A percentile compares a stretch with the other conserved stretches of the same genome.
These are phyloP conservation scores for Hiodon alosoides DNA, from an alignment of 2,113 vertebrate species.

Conservation along the genomic window DNA sequence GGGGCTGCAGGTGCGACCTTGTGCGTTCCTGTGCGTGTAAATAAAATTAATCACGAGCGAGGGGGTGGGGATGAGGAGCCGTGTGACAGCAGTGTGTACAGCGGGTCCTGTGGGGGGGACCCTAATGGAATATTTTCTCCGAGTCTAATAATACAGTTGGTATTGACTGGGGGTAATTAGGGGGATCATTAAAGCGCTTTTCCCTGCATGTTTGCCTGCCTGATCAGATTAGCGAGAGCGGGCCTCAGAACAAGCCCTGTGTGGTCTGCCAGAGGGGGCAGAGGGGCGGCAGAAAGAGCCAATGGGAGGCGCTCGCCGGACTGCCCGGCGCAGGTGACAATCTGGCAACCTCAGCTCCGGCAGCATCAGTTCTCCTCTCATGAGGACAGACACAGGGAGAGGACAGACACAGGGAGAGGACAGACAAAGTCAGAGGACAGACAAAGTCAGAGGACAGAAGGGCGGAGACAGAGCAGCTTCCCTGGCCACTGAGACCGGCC, in stretches of 20 bases:
- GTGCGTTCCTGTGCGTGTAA: conserved; percentile 99
- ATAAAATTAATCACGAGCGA: conserved; percentile 99
- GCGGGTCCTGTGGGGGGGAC: conserved; percentile 93
- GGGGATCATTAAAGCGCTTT: conserved; percentile 99
- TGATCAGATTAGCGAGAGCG: conserved; percentile 99
- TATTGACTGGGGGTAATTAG: conserved; percentile 99
- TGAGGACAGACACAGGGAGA: not conserved
- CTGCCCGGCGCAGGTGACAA: conserved; percentile 44
- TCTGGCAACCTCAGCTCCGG: conserved; percentile 26
- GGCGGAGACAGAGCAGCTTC: not conserved
- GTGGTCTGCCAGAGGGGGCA: conserved; percentile 97
- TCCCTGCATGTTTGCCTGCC: conserved; percentile 99
- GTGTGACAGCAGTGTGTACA: conserved; percentile 92
- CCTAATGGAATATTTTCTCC: conserved; percentile 89
- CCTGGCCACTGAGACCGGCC: no score
- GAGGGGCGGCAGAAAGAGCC: conserved; percentile 55
- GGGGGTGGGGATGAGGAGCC: conserved; percentile 73
- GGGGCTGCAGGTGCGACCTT: conserved; percentile 93
- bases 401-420: not conserved
- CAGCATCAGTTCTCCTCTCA: not conserved
- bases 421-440: conserved; percentile 25
- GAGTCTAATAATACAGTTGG: conserved; percentile 99
- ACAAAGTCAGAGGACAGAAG: conserved; percentile 22
- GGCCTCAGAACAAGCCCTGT: conserved; percentile 99
- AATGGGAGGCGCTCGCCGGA: conserved; percentile 76